Evolutionary conservation across 2,113 vertebrate genomes (phyloP).

Genomic region (Hyperoodon ampullatus): DNA sequence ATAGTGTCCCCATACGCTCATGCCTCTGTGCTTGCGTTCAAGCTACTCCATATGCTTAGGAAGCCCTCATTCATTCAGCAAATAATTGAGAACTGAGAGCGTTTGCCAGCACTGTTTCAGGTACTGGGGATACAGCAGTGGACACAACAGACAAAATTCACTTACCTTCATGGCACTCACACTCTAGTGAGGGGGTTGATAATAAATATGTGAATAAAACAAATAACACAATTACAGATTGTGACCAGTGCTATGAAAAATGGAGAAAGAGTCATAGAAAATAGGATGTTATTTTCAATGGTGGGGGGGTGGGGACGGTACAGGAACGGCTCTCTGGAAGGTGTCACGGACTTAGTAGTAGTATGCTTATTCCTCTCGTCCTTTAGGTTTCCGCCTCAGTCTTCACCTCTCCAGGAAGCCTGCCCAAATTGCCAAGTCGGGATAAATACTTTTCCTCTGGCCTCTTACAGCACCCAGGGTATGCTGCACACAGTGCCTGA

Average conservation of each 20-base stretch:
- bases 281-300: neutral
- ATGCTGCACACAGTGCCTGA: neutral
- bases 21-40: neutral
- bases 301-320: neutral
- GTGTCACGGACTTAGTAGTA: neutral
- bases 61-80: slow-evolving; percentile 10
- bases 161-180: neutral
- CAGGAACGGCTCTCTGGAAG: neutral
- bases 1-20: neutral
- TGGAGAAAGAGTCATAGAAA: neutral
- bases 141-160: slow-evolving; percentile 7
- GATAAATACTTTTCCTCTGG: neutral
- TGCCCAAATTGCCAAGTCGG: neutral
- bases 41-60: neutral
- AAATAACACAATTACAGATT: slow-evolving; percentile 8
- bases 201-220: slow-evolving; percentile 44
- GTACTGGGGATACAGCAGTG: neutral
- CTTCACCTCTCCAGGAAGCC: neutral
- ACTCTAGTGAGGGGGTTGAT: neutral
- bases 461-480: neutral
- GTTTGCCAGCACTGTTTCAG: neutral
- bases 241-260: neutral
- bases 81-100: slow-evolving; percentile 14
- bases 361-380: neutral
- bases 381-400: neutral